Evolutionary conservation across 2,888 invertebrate genomes (phyloP), one percentile per base, ranked within the genome.

Genomic region (Anthrax anthrax): DNA sequence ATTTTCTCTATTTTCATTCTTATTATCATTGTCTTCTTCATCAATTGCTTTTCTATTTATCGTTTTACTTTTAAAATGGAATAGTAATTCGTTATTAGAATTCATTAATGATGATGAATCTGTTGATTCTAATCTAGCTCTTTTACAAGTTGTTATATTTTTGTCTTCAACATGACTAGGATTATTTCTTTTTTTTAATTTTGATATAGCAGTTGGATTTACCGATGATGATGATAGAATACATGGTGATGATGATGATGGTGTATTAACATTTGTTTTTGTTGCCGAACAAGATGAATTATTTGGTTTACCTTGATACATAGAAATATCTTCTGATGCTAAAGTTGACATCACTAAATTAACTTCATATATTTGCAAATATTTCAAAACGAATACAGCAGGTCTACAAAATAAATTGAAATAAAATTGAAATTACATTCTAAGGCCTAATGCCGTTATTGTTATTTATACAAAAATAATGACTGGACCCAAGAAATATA

Each of bases 291-390:
- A 37, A 39, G 32, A 37, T 46, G 18, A 39, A 51, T 40, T 40
- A 54, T 16, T 19, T 48, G 54, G 45, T 13, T 54, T 54, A 4
- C 60, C 58, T 6, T 60, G 60, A 18, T 58, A 62, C 44, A 59
- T 60, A 34, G 60, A 63, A 2, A 65, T 54, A 52, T 66, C 67
- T n/a, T 65, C 63, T 0, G 64, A 60, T 0, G 60, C 59, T 4
- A 67, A 51, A 2, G 67, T 89, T 9, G 91, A 86, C 55, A 90
- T 72, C 1, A 91, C 80, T 60, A 89, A 80, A 57, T 81, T 78
- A 17, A 80, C 81, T 68, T 88, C 85, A 65, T 87, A 86, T 41
- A 81, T 77, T 18, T 75, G 69, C 47, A 76, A 75, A 64, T 81
- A 81, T 55, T 81, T 78, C n/a, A 85, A 71, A 52, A 81, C 73